phyloP scores from a whole-genome alignment of 2,797 vertebrate species.

The Sphenopsis melanotis region DNA sequence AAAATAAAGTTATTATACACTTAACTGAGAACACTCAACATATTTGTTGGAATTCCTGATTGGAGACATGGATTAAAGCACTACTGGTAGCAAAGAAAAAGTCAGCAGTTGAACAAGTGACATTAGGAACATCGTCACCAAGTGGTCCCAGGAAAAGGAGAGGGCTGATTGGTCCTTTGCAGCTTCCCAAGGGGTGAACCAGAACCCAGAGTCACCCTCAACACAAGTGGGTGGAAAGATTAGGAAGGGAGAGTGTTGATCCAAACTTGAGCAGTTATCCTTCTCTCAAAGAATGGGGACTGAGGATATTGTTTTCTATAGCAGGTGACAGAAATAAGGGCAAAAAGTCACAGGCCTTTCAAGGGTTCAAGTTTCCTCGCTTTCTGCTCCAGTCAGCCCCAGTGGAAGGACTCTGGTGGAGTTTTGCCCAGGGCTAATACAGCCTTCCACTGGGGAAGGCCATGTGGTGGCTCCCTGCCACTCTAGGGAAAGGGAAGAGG shows the following conservation, averaged over 20 bases:
- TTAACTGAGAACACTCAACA: background rate
- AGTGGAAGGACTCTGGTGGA: background rate
- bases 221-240: background rate
- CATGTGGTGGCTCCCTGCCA: fast-evolving
- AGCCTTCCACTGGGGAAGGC: background rate
- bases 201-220: background rate
- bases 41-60: background rate
- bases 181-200: background rate
- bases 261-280: background rate
- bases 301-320: background rate
- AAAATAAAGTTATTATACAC: background rate
- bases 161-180: background rate
- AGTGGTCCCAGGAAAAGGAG: background rate
- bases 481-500: fast-evolving
- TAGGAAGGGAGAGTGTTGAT: background rate
- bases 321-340: background rate
- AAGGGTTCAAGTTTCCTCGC: background rate
- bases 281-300: background rate
- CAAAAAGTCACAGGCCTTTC: background rate
- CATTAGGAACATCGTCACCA: background rate
- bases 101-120: background rate
- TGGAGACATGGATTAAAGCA: background rate
- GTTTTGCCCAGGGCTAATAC: background rate
- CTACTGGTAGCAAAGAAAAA: background rate
- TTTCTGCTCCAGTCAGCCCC: background rate